Conservation (phyloP, 2,113 vertebrate species). For the Amia ocellicauda region DNA sequence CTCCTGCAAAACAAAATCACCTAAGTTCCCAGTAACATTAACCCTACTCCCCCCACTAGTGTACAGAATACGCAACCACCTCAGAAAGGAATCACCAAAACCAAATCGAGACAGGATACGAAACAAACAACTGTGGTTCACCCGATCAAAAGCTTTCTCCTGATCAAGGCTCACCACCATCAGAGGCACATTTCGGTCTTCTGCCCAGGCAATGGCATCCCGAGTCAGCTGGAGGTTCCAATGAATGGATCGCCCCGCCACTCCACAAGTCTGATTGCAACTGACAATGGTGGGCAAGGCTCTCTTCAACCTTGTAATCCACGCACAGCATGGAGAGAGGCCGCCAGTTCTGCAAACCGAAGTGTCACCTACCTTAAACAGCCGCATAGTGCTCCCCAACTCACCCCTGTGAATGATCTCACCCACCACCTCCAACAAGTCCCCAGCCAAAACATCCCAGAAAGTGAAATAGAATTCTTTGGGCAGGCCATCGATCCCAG, state of each 20-base stretch:
- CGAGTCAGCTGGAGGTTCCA: conserved; percentile 5
- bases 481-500: neutral
- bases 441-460: neutral
- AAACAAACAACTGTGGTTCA: neutral
- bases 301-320: conserved; percentile 2
- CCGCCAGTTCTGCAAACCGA: neutral
- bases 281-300: conserved; percentile 1
- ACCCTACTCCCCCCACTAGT: conserved; percentile 5
- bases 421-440: neutral
- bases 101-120: conserved; percentile 3
- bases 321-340: conserved; percentile 6
- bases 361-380: neutral
- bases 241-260: neutral
- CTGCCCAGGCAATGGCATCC: conserved; percentile 6
- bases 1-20: neutral
- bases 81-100: neutral
- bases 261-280: conserved; percentile 13
- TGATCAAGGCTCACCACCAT: conserved; percentile 15
- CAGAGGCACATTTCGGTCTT: conserved; percentile 3
- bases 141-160: conserved; percentile 15
- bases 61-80: conserved; percentile 13
- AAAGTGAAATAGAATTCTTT: neutral
- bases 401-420: neutral
- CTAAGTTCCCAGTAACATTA: conserved; percentile 4
- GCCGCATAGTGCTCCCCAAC: neutral